Percentiles rank a stretch among this genome's conserved stretches.
Evolutionary conservation across 2,797 vertebrate species (phyloP).

Genomic region (Centroberyx gerrardi): DNA sequence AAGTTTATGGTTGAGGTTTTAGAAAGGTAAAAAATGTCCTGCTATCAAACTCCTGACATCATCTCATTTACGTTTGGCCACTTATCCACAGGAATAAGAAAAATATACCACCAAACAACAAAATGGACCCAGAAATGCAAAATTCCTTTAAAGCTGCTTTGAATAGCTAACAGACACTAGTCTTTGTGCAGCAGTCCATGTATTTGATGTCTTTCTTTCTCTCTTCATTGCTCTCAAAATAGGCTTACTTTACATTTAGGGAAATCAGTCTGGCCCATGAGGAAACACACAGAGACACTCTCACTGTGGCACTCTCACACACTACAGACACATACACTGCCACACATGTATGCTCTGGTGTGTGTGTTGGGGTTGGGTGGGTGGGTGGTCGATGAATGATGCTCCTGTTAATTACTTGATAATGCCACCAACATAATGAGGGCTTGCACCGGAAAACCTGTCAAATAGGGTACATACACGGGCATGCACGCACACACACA

Average conservation of each 20-base stretch:
- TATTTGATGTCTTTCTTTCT: conserved; percentile 7
- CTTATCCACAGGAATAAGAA: too few species aligned
- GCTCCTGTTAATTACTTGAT: conserved; percentile 30
- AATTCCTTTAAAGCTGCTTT: background rate
- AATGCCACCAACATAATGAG: conserved; percentile 15
- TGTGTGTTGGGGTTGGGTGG: conserved; percentile 23
- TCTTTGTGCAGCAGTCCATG: background rate
- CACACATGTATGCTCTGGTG: conserved; percentile 28
- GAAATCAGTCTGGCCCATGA: conserved; percentile 34
- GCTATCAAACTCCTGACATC: too few species aligned
- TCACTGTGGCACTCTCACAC: conserved; percentile 21
- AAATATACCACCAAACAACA: too few species aligned
- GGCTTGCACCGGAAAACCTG: conserved; percentile 44
- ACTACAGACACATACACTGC: conserved; percentile 46
- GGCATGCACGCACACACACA: conserved; percentile 1
- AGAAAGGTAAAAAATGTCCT: too few species aligned
- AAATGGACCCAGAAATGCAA: too few species aligned
- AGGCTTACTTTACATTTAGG: conserved; percentile 14
- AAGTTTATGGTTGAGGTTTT: background rate
- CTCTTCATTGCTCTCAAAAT: background rate
- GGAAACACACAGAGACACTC: conserved; percentile 30
- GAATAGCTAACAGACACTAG: background rate
- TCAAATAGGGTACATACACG: conserved; percentile 11
- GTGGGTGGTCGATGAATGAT: conserved; percentile 34
- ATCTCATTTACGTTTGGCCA: too few species aligned